Evolutionary conservation across 2,888 invertebrate genomes (phyloP).

Genomic region (Plusia festucae): DNA sequence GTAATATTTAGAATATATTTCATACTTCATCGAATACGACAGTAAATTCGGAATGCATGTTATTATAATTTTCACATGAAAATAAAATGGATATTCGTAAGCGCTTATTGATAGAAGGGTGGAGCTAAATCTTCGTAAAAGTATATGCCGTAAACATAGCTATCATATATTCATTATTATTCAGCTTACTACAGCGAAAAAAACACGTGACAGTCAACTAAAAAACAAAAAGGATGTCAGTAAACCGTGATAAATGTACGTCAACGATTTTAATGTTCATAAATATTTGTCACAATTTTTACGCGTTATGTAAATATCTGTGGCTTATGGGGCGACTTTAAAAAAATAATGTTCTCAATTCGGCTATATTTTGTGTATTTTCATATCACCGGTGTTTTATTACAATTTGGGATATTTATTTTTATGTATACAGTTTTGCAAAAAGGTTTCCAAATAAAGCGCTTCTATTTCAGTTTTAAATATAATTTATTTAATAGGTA

Average conservation of each 20-base stretch:
- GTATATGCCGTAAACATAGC: slow-evolving; percentile 17
- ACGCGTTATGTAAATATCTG: neutral
- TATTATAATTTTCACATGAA: slow-evolving; percentile 23
- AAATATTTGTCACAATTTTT: slow-evolving; percentile 1
- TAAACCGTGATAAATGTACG: slow-evolving; percentile 12
- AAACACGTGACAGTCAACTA: slow-evolving; percentile 1
- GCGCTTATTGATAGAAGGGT: slow-evolving; percentile 18
- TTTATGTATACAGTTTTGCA: neutral
- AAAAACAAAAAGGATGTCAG: slow-evolving; percentile 9
- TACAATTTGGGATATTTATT: neutral
- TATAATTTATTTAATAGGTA: neutral
- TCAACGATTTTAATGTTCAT: slow-evolving; percentile 11
- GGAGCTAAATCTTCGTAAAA: slow-evolving; percentile 33
- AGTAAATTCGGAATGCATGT: neutral
- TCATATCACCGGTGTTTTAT: neutral
- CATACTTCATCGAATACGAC: slow-evolving; percentile 8
- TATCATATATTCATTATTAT: slow-evolving; percentile 31
- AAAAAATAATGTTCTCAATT: neutral
- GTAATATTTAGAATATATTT: no score
- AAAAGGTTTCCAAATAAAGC: no score
- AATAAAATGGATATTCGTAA: slow-evolving; percentile 37
- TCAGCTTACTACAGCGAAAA: slow-evolving; percentile 4
- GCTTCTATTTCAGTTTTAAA: neutral
- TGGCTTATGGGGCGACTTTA: neutral
- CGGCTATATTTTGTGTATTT: slow-evolving; percentile 1